These are phyloP conservation scores for Apotomis capreana DNA, from an alignment of 2,888 invertebrate genomes.

Conservation along the genomic window DNA sequence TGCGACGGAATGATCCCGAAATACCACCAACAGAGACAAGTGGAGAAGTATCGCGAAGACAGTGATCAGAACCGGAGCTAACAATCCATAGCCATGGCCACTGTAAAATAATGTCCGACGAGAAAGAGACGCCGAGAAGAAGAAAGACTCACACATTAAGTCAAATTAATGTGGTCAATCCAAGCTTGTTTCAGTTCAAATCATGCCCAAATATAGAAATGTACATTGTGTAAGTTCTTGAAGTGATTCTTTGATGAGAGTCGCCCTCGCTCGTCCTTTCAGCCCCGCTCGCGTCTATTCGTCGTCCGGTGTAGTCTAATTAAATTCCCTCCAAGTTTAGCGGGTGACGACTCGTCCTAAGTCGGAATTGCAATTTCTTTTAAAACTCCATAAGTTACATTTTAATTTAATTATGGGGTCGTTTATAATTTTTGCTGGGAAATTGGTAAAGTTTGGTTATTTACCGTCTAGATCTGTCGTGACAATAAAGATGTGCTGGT, in stretches of 20 bases:
- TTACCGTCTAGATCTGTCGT: slow-evolving; percentile 67
- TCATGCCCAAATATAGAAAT: no score
- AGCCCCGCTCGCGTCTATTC: slow-evolving; percentile 39
- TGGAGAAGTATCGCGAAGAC: no score
- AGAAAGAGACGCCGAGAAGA: no score
- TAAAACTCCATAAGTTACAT: slow-evolving; percentile 74
- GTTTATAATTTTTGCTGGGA: slow-evolving; percentile 72
- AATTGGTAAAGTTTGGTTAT: slow-evolving; percentile 77
- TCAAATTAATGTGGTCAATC: no score
- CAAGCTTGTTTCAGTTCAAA: no score
- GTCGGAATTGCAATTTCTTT: slow-evolving; percentile 71
- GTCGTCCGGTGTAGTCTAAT: slow-evolving; percentile 59
- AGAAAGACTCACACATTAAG: no score
- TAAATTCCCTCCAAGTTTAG: slow-evolving; percentile 67
- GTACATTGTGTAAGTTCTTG: no score
- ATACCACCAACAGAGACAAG: no score
- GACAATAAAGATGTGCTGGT: slow-evolving; percentile 54
- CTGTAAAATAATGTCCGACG: no score
- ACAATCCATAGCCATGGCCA: no score
- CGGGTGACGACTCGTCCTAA: slow-evolving; percentile 60
- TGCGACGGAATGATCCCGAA: no score
- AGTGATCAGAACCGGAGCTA: no score
- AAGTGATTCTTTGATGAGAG: not conserved
- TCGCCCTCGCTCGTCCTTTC: slow-evolving; percentile 2
- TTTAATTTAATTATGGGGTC: slow-evolving; percentile 76